Base-by-base conservation (phyloP, 1,140 invertebrate species). In the Nebria ingens region DNA sequence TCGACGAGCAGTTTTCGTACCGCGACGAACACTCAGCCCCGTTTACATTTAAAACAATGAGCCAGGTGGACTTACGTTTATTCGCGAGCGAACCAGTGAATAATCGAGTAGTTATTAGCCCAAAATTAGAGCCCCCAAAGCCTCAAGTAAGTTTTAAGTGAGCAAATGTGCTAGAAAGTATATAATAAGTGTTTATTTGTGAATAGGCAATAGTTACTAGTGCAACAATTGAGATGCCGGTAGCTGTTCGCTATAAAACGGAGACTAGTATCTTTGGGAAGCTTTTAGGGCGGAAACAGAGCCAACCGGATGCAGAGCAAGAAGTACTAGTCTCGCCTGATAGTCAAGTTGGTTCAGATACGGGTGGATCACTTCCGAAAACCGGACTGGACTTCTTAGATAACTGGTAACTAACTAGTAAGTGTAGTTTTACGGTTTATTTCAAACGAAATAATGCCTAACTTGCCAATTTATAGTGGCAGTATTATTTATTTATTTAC, bases 41-140 rank as follows among this genome's bases (percentile, higher is more conserved):
- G 13, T 88, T 87, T 70, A 76, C 83, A 0, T 86, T 84, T 69
- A 83, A 84, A 68, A 85, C 84, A 0, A 79, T 79, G 59, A 86
- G 84, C 9, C 85, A 87, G 62, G 74, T 86, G 56, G 81, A 86
- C 68, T 65, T 86, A 0, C 79, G 74, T 59, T 62, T 78, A 21
- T 65, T 74, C 13, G 65, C 62, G 4, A 70, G 73, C 25, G 62
- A 64, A 29, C 60, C 67, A 22, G 55, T 56, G 2, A 58, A 60
- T 0, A 71, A 69, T 54, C 64, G 68, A 11, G 58, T 59, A 0
- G 59, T 62, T 52, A 64, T 63, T 6, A 64, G 64, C 11, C 66
- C 25, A n/a, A 34, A 34, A 34, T 34, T 34, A n/a, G 25, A 34
- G 25, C 25, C 25, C n/a, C 6, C n/a, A 34, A 34, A 34, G 25